Percentiles rank a stretch among this genome's conserved stretches.
These are phyloP conservation scores for Hippocampus barbouri DNA, from an alignment of 2,113 vertebrate genomes.

Conservation along the genomic window DNA sequence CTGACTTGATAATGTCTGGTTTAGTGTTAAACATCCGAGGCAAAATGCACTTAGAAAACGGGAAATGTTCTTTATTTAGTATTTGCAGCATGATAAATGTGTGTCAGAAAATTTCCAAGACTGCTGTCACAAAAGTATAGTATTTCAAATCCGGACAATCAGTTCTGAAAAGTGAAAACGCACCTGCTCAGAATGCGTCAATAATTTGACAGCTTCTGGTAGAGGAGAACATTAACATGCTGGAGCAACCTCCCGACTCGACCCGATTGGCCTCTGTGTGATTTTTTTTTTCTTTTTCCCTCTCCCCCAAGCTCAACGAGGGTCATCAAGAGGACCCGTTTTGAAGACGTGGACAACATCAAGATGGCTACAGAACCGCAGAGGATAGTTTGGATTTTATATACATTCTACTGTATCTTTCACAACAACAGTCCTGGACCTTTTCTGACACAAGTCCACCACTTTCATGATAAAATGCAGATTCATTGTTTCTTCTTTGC, in stretches of 20 bases:
- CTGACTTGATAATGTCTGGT: background rate
- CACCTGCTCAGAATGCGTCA: background rate
- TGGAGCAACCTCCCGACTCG: background rate
- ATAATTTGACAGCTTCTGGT: background rate
- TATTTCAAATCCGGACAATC: no score
- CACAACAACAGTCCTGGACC: no score
- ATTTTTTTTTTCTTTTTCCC: background rate
- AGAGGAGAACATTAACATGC: background rate
- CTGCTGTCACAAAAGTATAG: no score
- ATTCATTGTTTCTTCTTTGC: no score
- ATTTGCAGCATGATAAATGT: no score
- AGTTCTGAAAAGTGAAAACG: background rate
- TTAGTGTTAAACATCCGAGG: no score
- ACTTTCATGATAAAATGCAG: background rate
- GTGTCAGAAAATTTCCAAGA: no score
- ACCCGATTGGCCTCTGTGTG: background rate
- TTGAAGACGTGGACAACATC: background rate
- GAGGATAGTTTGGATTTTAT: background rate
- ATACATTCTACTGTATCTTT: no score
- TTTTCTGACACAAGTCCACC: background rate
- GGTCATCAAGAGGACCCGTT: background rate
- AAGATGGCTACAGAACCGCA: background rate
- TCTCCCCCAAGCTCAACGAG: background rate
- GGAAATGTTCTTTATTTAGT: no score
- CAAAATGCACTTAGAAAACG: no score